These are phyloP conservation scores for Philereme vetulata DNA, from an alignment of 2,888 invertebrate species.

Conservation along the genomic window DNA sequence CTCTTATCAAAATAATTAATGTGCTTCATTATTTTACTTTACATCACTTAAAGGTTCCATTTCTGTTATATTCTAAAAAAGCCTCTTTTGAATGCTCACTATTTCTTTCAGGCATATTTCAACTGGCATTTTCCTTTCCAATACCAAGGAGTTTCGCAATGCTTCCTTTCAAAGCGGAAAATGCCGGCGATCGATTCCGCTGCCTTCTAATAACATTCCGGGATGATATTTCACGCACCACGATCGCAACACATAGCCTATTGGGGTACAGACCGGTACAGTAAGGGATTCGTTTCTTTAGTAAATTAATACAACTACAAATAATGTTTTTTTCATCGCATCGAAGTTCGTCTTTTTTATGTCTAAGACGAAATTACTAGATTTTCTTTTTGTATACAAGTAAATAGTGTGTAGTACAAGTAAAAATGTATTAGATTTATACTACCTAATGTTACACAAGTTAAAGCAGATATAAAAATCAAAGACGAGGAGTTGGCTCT, in stretches of 20 bases:
- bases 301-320: not conserved
- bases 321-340: no score
- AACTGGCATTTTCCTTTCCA: constrained; percentile 24
- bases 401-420: no score
- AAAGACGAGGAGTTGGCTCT: no score
- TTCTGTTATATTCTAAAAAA: not conserved
- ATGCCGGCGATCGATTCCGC: constrained; percentile 67
- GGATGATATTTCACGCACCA: constrained; percentile 65
- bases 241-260: constrained; percentile 46
- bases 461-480: no score
- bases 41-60: no score
- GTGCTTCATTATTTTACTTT: no score
- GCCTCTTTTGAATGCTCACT: constrained; percentile 14
- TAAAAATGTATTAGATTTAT: no score
- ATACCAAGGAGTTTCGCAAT: constrained; percentile 39
- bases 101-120: constrained; percentile 27
- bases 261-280: not conserved
- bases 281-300: not conserved
- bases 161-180: constrained; percentile 57
- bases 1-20: no score
- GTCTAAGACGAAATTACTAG: no score
- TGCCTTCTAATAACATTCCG: constrained; percentile 76
- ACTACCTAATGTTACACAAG: no score
- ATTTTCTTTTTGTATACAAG: no score
- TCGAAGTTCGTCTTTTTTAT: no score